Conservation (phyloP, 2,888 invertebrate species). For the Endotricha flammealis region DNA sequence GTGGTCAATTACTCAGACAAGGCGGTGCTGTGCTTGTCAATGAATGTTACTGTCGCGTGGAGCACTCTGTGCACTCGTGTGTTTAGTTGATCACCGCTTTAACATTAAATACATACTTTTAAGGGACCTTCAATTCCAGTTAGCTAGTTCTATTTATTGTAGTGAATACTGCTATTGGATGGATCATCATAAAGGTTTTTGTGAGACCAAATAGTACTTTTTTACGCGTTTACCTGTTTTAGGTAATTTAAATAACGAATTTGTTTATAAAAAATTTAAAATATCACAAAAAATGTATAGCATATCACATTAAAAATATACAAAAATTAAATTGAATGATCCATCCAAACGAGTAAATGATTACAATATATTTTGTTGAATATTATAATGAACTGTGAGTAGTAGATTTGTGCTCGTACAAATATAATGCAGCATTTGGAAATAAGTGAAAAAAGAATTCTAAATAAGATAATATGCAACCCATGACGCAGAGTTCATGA, state of each 20-base stretch:
- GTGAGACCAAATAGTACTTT: constrained; percentile 73
- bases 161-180: constrained; percentile 64
- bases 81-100: constrained; percentile 70
- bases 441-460: constrained; percentile 73
- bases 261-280: constrained; percentile 62
- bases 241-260: constrained; percentile 57
- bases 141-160: constrained; percentile 77
- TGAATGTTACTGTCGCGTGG: constrained; percentile 15
- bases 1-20: constrained; percentile 65
- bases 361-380: constrained; percentile 73
- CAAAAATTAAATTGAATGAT: constrained; percentile 55
- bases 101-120: constrained; percentile 72
- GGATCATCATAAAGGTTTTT: constrained; percentile 62
- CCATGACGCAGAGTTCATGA: constrained; percentile 56
- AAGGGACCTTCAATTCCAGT: constrained; percentile 78
- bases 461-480: constrained; percentile 47
- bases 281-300: constrained; percentile 70
- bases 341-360: constrained; percentile 57
- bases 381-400: constrained; percentile 65
- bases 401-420: constrained; percentile 66
- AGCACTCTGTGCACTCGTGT: constrained; percentile 19
- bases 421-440: constrained; percentile 70
- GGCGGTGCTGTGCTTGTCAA: constrained; percentile 23
- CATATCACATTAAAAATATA: constrained; percentile 62
- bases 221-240: constrained; percentile 65